phyloP scores from a whole-genome alignment of 2,113 vertebrate species.

The Emydocephalus ijimae region DNA sequence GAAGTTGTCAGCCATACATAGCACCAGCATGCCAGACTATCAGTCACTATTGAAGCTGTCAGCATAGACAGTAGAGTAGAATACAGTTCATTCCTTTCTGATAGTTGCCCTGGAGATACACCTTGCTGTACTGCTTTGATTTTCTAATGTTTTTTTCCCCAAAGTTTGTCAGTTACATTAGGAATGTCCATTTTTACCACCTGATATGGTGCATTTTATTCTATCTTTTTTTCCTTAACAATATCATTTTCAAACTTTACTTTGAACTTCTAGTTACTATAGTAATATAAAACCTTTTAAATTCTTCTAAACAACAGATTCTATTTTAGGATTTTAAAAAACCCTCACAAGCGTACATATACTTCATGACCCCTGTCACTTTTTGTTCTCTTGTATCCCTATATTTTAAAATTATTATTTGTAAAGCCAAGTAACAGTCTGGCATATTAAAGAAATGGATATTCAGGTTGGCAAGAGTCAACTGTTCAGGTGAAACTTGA shows the following conservation, averaged over 20 bases:
- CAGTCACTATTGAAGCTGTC: not conserved
- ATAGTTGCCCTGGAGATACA: not conserved
- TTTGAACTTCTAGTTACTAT: slow-evolving; percentile 45
- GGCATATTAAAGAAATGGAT: not conserved
- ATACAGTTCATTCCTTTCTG: not conserved
- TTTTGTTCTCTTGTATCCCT: not conserved
- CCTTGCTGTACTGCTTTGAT: not conserved
- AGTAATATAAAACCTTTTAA: slow-evolving; percentile 46
- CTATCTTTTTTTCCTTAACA: slow-evolving; percentile 24
- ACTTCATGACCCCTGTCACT: not conserved
- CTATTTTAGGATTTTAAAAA: slow-evolving; percentile 17
- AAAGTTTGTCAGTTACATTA: not conserved
- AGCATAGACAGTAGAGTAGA: not conserved
- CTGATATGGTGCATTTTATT: slow-evolving; percentile 25
- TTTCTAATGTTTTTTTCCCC: not conserved
- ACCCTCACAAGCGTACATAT: slow-evolving; percentile 3
- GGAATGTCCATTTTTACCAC: not conserved
- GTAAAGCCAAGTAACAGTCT: not conserved
- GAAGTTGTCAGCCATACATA: not conserved
- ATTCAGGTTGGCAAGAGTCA: not conserved
- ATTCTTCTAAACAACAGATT: slow-evolving; percentile 37
- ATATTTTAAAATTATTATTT: slow-evolving; percentile 10
- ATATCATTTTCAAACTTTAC: slow-evolving; percentile 21
- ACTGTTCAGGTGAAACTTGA: not conserved
- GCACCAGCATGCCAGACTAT: not conserved